Base-by-base conservation (phyloP, 2,888 invertebrate genomes). In the Oxytorus armatus region DNA sequence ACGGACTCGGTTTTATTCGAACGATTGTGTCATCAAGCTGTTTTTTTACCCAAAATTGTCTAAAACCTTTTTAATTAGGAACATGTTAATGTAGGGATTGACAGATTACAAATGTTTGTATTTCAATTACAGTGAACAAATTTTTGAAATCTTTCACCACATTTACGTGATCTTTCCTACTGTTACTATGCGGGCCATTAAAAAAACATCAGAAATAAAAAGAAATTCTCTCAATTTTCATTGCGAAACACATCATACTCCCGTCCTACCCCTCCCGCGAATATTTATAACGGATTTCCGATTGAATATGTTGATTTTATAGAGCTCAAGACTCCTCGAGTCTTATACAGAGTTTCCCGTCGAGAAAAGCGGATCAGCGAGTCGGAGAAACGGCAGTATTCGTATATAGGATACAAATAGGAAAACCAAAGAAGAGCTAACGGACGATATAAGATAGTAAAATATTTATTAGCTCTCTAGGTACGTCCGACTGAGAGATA, bases 391-490 rank as follows among this genome's bases (percentile, higher is more conserved):
- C 72, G 65, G 51, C 59, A 74, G 29, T 72, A 59, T 23, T 61
- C 77, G 61, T 69, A 4, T 59, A 36, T 29, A 57, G 42, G 74
- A 79, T 84, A 81, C 69, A 80, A 72, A 61, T 57, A 47, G 66
- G 59, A 39, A 49, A 44, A 57, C 57, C 49, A 66, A 57, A 65
- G 57, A n/a, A 63, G 63, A 65, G 44, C 66, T 33, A 63, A 55
- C 53, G 63, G 65, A 55, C 79, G 66, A 75, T 72, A 66, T 72
- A 66, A 61, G 75, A 81, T 77, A 73, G 80, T 78, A 68, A 85
- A 85, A 85, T 86, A 86, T 86, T 84, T 83, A 86, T 85, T 83
- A 83, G 78, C 69, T 61, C 79, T n/a, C 25, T 21, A 68, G 70
- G 73, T 75, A 29, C 57, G 69, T 75, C 76, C 65, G 16, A 42